Conservation (phyloP, 1,140 invertebrate species). For the Pseudomyrmex gracilis region DNA sequence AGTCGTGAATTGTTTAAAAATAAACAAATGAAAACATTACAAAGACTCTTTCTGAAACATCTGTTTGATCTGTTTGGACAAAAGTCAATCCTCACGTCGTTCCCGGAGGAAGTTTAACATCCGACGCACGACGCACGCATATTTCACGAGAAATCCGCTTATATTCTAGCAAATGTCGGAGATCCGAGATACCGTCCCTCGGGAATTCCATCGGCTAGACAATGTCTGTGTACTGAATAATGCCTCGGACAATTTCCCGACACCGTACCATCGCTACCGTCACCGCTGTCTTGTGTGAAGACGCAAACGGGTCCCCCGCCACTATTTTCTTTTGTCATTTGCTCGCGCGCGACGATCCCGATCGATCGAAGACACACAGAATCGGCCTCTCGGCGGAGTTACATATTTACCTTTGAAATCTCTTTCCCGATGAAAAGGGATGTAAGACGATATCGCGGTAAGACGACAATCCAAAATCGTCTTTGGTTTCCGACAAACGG, state of each 20-base stretch:
- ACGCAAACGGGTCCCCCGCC: constrained; percentile 53
- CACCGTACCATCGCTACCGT: constrained; percentile 30
- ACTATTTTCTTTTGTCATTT: neutral
- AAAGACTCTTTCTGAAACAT: too few relatives aligned
- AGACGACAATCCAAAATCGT: neutral
- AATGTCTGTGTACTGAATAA: constrained; percentile 70
- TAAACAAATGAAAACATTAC: too few relatives aligned
- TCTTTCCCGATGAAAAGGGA: neutral
- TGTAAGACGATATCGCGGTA: neutral
- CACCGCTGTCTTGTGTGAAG: neutral
- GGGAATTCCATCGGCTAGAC: constrained; percentile 66
- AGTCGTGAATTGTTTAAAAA: too few relatives aligned
- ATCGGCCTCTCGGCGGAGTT: constrained; percentile 51
- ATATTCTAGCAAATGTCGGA: constrained; percentile 29
- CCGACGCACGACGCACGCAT: neutral
- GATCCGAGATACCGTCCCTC: constrained; percentile 43
- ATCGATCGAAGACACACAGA: constrained; percentile 39
- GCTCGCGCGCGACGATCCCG: constrained; percentile 36
- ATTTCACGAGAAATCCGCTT: constrained; percentile 47
- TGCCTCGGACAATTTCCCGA: constrained; percentile 62
- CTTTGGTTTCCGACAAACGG: neutral
- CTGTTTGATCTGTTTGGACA: too few relatives aligned
- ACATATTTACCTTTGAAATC: constrained; percentile 40
- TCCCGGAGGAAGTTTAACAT: neutral
- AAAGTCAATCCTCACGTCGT: neutral